These are phyloP conservation scores for Pachymerium ferrugineum DNA, from an alignment of 2,888 invertebrate species.

Conservation along the genomic window DNA sequence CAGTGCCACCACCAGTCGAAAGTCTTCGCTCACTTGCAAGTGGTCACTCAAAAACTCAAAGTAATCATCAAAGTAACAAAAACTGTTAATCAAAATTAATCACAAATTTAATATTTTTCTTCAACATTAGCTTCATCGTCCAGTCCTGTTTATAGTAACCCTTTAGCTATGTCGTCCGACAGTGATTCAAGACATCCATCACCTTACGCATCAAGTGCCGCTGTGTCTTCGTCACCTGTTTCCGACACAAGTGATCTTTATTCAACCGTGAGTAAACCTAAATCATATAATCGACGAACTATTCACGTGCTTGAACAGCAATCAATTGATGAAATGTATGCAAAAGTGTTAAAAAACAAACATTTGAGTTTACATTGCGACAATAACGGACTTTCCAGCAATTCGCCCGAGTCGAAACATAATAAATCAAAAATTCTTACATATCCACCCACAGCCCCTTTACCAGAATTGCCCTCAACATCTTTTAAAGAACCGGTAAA, in stretches of 20 bases:
- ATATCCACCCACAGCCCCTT: background rate
- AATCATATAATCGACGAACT: slow-evolving; percentile 10
- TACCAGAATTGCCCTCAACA: background rate
- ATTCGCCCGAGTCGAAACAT: background rate
- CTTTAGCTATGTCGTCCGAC: background rate
- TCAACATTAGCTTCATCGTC: background rate
- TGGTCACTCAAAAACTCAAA: slow-evolving; percentile 25
- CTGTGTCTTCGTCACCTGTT: background rate
- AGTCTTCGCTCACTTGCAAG: slow-evolving; percentile 18
- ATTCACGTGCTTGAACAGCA: slow-evolving; percentile 28
- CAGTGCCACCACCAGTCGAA: slow-evolving; percentile 30
- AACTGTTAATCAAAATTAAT: background rate
- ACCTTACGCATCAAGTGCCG: slow-evolving; percentile 4
- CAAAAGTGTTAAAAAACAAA: slow-evolving; percentile 32
- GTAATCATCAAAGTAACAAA: background rate
- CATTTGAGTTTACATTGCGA: slow-evolving; percentile 2
- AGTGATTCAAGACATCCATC: background rate
- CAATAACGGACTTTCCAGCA: background rate
- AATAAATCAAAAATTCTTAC: background rate
- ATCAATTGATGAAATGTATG: slow-evolving; percentile 30
- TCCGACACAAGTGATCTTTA: slow-evolving; percentile 24
- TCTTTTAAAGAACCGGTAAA: background rate
- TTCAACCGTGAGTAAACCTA: slow-evolving; percentile 12
- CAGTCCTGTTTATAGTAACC: background rate
- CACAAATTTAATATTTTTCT: background rate